Evolutionary conservation across 2,797 vertebrate genomes (phyloP).

Genomic region (Aphelocoma californica): DNA sequence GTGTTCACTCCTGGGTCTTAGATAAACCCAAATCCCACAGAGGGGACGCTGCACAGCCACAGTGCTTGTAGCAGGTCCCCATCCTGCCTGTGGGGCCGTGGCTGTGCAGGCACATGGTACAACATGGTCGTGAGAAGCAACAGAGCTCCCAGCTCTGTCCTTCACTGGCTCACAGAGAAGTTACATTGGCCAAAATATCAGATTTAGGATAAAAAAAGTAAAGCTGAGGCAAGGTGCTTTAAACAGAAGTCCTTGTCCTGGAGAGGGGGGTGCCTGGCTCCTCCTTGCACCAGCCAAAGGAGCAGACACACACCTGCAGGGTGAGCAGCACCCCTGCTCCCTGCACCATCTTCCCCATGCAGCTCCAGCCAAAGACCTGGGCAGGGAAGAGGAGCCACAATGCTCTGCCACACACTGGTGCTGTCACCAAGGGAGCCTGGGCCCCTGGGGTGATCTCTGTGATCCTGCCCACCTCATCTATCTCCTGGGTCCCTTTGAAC

Average conservation of each 20-base stretch:
- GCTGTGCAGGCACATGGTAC: background rate
- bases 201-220: background rate
- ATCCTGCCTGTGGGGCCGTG: background rate
- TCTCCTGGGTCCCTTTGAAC: constrained; percentile 1
- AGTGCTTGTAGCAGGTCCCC: background rate
- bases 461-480: background rate
- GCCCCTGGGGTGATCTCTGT: background rate
- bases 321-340: background rate
- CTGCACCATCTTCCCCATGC: background rate
- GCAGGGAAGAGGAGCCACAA: background rate
- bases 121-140: background rate
- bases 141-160: background rate
- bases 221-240: background rate
- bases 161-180: background rate
- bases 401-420: background rate
- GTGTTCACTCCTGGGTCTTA: background rate
- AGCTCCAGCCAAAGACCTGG: background rate
- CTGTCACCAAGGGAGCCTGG: background rate
- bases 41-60: rapidly evolving
- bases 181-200: background rate
- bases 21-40: background rate
- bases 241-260: background rate
- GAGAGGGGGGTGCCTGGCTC: background rate
- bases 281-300: background rate
- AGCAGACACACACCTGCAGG: background rate